Evolutionary conservation across 2,797 vertebrate species (phyloP).

Genomic region (Hydrocynus forskahlii): DNA sequence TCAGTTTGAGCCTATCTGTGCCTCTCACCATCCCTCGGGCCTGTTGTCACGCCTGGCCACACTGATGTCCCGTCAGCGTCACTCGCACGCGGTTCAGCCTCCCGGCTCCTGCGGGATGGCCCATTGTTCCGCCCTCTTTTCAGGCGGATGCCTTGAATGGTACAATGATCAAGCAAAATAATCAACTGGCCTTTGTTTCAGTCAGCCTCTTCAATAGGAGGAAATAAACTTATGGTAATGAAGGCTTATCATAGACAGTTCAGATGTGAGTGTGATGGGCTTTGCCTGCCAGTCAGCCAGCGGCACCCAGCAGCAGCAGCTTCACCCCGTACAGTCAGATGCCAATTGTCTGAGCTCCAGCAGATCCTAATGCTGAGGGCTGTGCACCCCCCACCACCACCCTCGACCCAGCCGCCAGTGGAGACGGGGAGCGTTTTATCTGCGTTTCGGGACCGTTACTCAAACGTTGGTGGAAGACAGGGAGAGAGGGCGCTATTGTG

Average conservation of each 20-base stretch:
- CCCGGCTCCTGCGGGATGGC: slow-evolving; percentile 47
- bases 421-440: slow-evolving; percentile 12
- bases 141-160: slow-evolving; percentile 69
- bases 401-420: neutral
- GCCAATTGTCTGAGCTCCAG: slow-evolving; percentile 68
- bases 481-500: slow-evolving; percentile 37
- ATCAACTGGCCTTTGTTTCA: slow-evolving; percentile 79
- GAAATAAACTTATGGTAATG: slow-evolving; percentile 83
- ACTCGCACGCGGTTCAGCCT: slow-evolving; percentile 67
- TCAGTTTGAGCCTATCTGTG: slow-evolving; percentile 67
- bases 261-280: slow-evolving; percentile 75
- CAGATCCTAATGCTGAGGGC: slow-evolving; percentile 63
- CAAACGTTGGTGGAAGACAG: slow-evolving; percentile 4
- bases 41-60: slow-evolving; percentile 74
- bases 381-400: slow-evolving; percentile 20
- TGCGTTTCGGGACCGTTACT: neutral
- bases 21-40: slow-evolving; percentile 64
- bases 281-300: slow-evolving; percentile 66
- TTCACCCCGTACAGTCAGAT: slow-evolving; percentile 49
- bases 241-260: slow-evolving; percentile 77
- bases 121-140: slow-evolving; percentile 56
- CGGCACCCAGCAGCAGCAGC: slow-evolving; percentile 59
- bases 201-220: slow-evolving; percentile 66
- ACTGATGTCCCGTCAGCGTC: slow-evolving; percentile 62
- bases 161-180: slow-evolving; percentile 77